Conservation (phyloP, 2,888 invertebrate genomes). For the Ennomos quercinarius region DNA sequence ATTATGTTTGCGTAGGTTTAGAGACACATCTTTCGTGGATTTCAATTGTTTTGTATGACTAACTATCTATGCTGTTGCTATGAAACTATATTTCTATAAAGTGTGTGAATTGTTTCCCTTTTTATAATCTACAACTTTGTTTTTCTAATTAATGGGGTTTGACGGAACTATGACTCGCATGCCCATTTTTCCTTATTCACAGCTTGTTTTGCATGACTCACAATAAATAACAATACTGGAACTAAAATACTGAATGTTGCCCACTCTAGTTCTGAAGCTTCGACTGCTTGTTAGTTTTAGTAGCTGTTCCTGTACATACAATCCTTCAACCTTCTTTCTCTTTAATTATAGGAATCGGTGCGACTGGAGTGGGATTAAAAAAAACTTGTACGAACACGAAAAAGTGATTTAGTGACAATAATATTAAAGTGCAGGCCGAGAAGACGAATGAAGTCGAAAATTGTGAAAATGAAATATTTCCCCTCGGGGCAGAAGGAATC, state of each 20-base stretch:
- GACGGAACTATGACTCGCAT: conserved; percentile 14
- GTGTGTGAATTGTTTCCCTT: too few species aligned
- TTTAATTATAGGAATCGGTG: conserved; percentile 63
- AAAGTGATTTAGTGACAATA: conserved; percentile 45
- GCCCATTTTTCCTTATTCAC: conserved; percentile 22
- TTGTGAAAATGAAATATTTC: conserved; percentile 87
- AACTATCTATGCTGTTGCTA: too few species aligned
- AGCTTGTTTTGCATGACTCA: conserved; percentile 44
- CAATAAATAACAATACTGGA: not conserved
- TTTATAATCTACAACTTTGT: too few species aligned
- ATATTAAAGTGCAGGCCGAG: conserved; percentile 46
- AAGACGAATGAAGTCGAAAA: conserved; percentile 81
- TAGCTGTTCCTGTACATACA: conserved; percentile 65
- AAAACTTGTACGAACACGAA: conserved; percentile 40
- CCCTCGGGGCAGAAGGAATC: conserved; percentile 86
- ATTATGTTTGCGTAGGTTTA: too few species aligned
- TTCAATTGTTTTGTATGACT: too few species aligned
- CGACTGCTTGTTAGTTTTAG: conserved; percentile 31
- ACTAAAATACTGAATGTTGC: not conserved
- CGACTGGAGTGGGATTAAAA: conserved; percentile 42
- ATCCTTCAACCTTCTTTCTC: conserved; percentile 68
- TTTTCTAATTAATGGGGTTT: too few species aligned
- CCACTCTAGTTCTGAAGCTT: conserved; percentile 35
- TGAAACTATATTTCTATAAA: too few species aligned
- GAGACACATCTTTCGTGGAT: too few species aligned